Evolutionary conservation across 2,797 vertebrate species (phyloP), one percentile per base, ranked within the genome.

Genomic region (Neosilurus mollespiculum): DNA sequence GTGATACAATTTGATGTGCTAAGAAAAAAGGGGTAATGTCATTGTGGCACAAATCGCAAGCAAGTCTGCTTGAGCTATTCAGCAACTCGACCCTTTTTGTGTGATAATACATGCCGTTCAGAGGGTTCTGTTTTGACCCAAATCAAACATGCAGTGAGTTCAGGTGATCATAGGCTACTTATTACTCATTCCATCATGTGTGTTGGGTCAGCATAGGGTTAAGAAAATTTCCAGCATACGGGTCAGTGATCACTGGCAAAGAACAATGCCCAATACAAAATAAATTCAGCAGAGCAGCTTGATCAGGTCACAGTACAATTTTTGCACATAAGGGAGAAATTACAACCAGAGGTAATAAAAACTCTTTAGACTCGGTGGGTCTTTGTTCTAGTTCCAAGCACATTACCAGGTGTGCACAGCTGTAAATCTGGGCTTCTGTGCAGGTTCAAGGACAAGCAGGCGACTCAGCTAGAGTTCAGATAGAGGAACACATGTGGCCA

Each of bases 341-440:
- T 43, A 24, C 43, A 81, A 24, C 67, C 18, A 59, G 9, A 26
- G 30, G 49, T 26, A 83, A 30, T 9, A 43, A 72, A 71, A 56
- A 49, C 72, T 16, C 26, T 62, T 69, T 9, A 54, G n/a, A 73
- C 59, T 64, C 64, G 24, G 62, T 58, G 70, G 69, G n/a, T 20
- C 78, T 87, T 90, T 85, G 83, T 88, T 87, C 59, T 66, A 67
- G 80, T 62, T 81, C 30, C 67, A 88, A 92, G 89, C 86, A 79
- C 70, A 18, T 87, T 91, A 90, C 90, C 90, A 91, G 90, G 86
- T 91, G 65, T 77, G 82, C 78, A 80, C 24, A 79, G 83, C 24
- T 67, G 87, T 90, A 89, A 87, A 89, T 90, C 79, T 79, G 30
- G 79, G 79, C 69, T 43, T 56, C 11, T 34, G 81, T 86, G 67